Base-by-base conservation (phyloP, 1,140 invertebrate species). In the Coptotermes formosanus region DNA sequence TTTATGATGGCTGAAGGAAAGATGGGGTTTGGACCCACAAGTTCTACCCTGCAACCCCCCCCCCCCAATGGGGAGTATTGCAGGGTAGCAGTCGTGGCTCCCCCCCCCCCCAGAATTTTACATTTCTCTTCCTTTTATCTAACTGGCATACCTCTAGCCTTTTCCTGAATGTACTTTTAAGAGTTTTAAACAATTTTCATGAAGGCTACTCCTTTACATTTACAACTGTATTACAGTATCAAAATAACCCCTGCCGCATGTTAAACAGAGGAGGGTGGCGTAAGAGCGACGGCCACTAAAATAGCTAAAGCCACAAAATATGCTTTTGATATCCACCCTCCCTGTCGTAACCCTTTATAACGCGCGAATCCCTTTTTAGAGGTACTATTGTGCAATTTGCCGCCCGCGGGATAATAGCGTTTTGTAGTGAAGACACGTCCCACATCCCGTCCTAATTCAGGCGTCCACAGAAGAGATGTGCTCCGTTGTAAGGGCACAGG, bases 261-360 rank as follows among this genome's bases (percentile, higher is more conserved):
- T 30, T 12, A 25, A 75, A 75, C 25, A 75, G 25, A n/a, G 1
- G 64, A 75, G 25, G 64, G 7, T 75, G 25, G 64, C 0, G n/a
- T 75, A 30, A 30, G 25, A 75, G 64, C 14, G 55, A 59, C 21
- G 55, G 55, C 14, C 14, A 59, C 55, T 64, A 12, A 30, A 30
- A 75, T 75, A 75, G 64, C 64, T 30, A 75, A 30, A 75, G n/a
- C 64, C 64, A 75, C 64, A 30, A 75, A 75, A 75, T 75, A 75
- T 75, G 64, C 64, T 75, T 75, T 75, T 75, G 64, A 75, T 30
- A 75, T 75, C 64, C 64, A 75, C 25, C 25, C 64, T 30, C n/a
- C n/a, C 7, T 75, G n/a, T 30, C n/a, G 2, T 30, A 75, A 75
- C 2, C 64, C 64, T 75, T 75, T 75, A 75, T 75, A 75, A 75